Conservation (phyloP, 2,797 vertebrate genomes). For the Peromyscus attwateri region DNA sequence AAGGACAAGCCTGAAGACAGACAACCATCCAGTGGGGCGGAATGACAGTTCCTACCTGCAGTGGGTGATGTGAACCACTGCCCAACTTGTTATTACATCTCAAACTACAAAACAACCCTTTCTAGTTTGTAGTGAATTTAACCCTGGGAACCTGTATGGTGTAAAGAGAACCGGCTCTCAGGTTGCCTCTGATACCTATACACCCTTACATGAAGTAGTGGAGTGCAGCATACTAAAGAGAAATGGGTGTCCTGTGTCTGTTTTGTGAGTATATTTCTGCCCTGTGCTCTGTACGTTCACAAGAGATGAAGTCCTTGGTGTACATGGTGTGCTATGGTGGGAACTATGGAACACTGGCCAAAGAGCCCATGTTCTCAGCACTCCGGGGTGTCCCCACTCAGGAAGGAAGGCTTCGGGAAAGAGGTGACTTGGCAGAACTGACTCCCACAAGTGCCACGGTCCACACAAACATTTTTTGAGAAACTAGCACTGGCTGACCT, state of each 20-base stretch:
- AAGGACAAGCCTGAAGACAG: neutral
- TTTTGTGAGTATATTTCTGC: neutral
- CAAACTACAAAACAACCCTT: neutral
- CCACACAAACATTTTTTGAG: neutral
- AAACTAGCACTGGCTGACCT: neutral
- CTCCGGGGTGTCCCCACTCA: too few species aligned
- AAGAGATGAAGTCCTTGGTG: neutral
- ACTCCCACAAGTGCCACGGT: neutral
- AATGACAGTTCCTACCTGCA: neutral
- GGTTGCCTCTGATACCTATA: neutral
- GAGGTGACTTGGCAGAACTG: neutral
- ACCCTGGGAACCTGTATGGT: neutral
- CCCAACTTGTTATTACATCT: neutral
- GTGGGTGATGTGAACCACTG: neutral
- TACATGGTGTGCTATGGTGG: neutral
- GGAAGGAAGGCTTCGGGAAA: neutral
- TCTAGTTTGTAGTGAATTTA: too few species aligned
- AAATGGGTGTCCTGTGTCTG: neutral
- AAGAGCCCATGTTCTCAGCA: too few species aligned
- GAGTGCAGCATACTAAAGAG: neutral
- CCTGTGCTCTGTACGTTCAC: neutral
- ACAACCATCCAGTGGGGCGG: neutral
- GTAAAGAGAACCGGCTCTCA: neutral
- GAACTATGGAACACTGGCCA: too few species aligned
- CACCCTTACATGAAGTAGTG: neutral